phyloP scores from a whole-genome alignment of 2,113 vertebrate species.

The Naja naja region DNA sequence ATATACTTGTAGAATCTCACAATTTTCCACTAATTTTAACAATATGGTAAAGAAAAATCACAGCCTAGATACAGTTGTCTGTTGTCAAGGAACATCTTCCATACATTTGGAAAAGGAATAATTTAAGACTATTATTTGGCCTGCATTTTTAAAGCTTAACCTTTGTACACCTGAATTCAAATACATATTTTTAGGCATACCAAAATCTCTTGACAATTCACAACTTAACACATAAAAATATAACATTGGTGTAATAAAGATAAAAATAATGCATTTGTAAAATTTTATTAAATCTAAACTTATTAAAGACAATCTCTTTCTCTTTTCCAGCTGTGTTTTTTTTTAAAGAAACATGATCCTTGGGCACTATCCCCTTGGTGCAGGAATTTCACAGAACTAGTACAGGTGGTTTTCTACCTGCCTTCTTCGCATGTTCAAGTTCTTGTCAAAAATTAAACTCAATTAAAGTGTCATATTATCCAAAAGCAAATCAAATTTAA shows the following conservation, averaged over 20 bases:
- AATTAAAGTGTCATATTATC: background rate
- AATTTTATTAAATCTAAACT: background rate
- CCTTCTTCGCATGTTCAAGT: background rate
- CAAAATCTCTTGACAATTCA: background rate
- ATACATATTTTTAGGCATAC: background rate
- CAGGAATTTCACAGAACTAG: background rate
- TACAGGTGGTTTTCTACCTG: background rate
- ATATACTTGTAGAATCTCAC: constrained; percentile 12
- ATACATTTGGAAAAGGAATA: constrained; percentile 3
- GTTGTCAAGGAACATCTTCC: background rate
- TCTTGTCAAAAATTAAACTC: background rate
- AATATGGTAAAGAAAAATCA: background rate
- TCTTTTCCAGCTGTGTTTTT: background rate
- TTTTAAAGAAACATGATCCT: background rate
- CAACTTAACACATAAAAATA: background rate
- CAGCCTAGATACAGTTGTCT: background rate
- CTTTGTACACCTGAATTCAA: constrained; percentile 30
- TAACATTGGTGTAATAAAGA: background rate
- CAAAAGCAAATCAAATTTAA: background rate
- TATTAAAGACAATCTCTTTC: background rate
- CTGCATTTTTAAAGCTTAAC: constrained; percentile 42
- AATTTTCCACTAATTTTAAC: constrained; percentile 35
- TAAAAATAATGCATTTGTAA: background rate
- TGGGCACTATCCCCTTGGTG: background rate
- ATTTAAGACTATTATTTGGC: background rate